Percentiles rank a stretch among this genome's conserved stretches.
Evolutionary conservation across 1,140 invertebrate genomes (phyloP).

Genomic region (Zaprionus inermis): DNA sequence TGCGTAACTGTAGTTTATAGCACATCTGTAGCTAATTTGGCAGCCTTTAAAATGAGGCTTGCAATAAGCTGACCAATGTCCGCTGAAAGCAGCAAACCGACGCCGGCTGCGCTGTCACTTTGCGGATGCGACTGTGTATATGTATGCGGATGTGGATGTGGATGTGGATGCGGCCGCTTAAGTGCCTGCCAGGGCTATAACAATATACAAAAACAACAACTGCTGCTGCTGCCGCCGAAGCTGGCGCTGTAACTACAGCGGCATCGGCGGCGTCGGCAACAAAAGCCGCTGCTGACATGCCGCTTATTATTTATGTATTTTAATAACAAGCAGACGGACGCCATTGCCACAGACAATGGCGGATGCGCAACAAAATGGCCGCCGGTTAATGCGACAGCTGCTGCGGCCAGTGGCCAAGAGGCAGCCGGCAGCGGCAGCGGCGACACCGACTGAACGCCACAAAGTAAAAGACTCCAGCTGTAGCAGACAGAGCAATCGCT

Average conservation of each 20-base stretch:
- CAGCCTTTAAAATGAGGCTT: slow-evolving; percentile 38
- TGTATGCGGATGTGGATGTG: slow-evolving; percentile 39
- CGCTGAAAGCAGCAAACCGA: slow-evolving; percentile 19
- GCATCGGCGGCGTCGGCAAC: slow-evolving; percentile 46
- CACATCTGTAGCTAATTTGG: slow-evolving; percentile 45
- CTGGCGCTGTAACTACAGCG: slow-evolving; percentile 25
- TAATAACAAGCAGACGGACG: slow-evolving; percentile 74
- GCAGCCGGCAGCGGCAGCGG: slow-evolving; percentile 4
- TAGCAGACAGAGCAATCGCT: slow-evolving; percentile 30
- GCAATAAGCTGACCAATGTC: slow-evolving; percentile 41
- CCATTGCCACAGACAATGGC: slow-evolving; percentile 66
- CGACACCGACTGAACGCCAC: slow-evolving; percentile 23
- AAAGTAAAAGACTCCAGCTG: slow-evolving; percentile 43
- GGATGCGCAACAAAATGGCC: slow-evolving; percentile 74
- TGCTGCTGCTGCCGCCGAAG: not conserved
- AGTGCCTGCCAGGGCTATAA: slow-evolving; percentile 75
- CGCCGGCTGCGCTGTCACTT: slow-evolving; percentile 45
- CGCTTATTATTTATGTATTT: slow-evolving; percentile 83
- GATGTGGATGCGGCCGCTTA: slow-evolving; percentile 73
- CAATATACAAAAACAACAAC: slow-evolving; percentile 59
- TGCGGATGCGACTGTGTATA: slow-evolving; percentile 25
- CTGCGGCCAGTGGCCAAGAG: slow-evolving; percentile 38
- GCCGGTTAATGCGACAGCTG: slow-evolving; percentile 80
- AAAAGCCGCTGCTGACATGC: slow-evolving; percentile 81
- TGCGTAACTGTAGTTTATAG: slow-evolving; percentile 6